These are phyloP conservation scores for Lophius piscatorius DNA, from an alignment of 2,113 vertebrate genomes.

Conservation along the genomic window DNA sequence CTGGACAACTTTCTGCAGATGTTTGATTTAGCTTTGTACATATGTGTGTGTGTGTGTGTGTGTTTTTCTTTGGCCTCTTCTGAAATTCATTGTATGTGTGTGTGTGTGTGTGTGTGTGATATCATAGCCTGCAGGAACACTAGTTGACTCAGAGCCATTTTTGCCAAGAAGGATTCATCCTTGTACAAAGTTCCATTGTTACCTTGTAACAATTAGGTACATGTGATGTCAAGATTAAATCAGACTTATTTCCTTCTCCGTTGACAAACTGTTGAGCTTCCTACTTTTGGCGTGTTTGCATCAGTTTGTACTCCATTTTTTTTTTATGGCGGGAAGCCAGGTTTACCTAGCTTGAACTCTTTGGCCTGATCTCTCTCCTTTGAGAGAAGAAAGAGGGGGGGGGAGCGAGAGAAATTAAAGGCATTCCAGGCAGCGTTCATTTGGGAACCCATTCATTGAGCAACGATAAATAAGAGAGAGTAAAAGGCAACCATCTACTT, in stretches of 20 bases:
- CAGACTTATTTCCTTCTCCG: slow-evolving; percentile 18
- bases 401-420: slow-evolving; percentile 38
- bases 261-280: slow-evolving; percentile 25
- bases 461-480: too few relatives aligned
- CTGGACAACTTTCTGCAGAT: slow-evolving; percentile 18
- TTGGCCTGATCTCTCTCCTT: slow-evolving; percentile 48
- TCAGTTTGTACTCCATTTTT: slow-evolving; percentile 53
- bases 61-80: neutral
- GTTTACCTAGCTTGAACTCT: slow-evolving; percentile 76
- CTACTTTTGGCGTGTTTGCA: slow-evolving; percentile 39
- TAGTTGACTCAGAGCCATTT: slow-evolving; percentile 11
- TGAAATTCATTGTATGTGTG: slow-evolving; percentile 6
- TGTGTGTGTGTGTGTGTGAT: slow-evolving; percentile 1
- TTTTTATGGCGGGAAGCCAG: slow-evolving; percentile 60
- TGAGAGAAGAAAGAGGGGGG: slow-evolving; percentile 37
- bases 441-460: slow-evolving; percentile 58
- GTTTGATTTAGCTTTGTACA: slow-evolving; percentile 21
- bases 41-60: slow-evolving; percentile 14
- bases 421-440: slow-evolving; percentile 50
- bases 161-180: neutral
- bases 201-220: neutral
- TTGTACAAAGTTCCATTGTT: slow-evolving; percentile 25
- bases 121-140: neutral
- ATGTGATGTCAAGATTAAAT: slow-evolving; percentile 12
- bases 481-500: too few relatives aligned